A percentile compares a stretch with the other conserved stretches of the same genome.
Evolutionary conservation across 2,888 invertebrate genomes (phyloP).

Genomic region (Anarsia innoxiella): DNA sequence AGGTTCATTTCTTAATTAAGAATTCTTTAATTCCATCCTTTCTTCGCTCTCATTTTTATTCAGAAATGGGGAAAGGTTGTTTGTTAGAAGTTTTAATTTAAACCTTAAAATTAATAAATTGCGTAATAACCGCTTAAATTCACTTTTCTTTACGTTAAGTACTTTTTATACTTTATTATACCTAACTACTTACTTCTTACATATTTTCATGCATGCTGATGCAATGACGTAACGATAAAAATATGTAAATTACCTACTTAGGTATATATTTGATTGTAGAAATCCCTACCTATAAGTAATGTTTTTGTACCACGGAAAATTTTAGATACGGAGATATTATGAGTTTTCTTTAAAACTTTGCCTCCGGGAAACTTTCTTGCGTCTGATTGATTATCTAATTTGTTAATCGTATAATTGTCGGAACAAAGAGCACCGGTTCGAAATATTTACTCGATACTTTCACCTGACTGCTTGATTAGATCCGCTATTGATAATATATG

Average conservation of each 20-base stretch:
- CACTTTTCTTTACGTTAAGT: background rate
- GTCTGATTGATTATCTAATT: conserved; percentile 24
- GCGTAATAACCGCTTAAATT: background rate
- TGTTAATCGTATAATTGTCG: conserved; percentile 24
- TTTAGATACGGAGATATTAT: too few species aligned
- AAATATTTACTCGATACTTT: too few species aligned
- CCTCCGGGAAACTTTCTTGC: conserved; percentile 21
- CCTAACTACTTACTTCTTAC: too few species aligned
- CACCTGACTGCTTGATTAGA: too few species aligned
- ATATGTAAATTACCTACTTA: background rate
- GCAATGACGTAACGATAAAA: background rate
- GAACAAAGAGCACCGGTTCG: conserved; percentile 21
- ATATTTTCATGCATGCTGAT: background rate
- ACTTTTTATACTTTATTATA: too few species aligned
- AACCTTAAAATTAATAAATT: conserved; percentile 9
- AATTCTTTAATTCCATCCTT: conserved; percentile 10
- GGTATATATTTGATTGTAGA: too few species aligned
- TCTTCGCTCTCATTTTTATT: conserved; percentile 9
- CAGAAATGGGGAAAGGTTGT: conserved; percentile 9
- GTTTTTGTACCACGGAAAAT: too few species aligned
- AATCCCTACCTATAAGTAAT: too few species aligned
- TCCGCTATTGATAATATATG: too few species aligned
- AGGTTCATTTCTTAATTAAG: conserved; percentile 13
- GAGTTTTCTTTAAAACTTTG: conserved; percentile 19
- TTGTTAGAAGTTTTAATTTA: conserved; percentile 9